These are phyloP conservation scores for Drosophila burlai DNA, from an alignment of 1,140 invertebrate species.

Conservation along the genomic window DNA sequence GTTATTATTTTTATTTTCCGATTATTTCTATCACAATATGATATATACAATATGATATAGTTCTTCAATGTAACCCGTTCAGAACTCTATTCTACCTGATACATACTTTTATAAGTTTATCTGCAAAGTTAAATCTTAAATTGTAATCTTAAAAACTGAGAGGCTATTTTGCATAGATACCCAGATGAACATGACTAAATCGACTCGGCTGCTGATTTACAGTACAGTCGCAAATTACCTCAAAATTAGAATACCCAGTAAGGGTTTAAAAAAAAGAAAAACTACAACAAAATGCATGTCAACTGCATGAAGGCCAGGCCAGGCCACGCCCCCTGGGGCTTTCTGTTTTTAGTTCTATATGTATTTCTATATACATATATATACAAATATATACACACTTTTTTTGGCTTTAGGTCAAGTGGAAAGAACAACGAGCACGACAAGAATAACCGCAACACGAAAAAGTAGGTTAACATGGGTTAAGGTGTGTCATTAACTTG, in stretches of 20 bases:
- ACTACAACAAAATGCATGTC: constrained; percentile 54
- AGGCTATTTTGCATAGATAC: too few relatives aligned
- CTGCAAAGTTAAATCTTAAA: too few relatives aligned
- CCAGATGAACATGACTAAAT: too few relatives aligned
- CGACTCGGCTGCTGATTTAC: too few relatives aligned
- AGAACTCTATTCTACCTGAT: too few relatives aligned
- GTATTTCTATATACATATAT: neutral
- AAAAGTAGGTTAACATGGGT: constrained; percentile 67
- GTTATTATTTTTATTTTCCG: too few relatives aligned
- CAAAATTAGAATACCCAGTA: neutral
- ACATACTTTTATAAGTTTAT: too few relatives aligned
- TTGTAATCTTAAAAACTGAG: too few relatives aligned
- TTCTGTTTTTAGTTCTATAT: constrained; percentile 10
- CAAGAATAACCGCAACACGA: constrained; percentile 49
- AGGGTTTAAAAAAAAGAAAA: neutral
- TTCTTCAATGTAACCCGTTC: too few relatives aligned
- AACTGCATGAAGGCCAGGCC: constrained; percentile 71
- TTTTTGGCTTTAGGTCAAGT: constrained; percentile 69
- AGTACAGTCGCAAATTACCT: too few relatives aligned
- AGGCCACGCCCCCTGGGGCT: constrained; percentile 11
- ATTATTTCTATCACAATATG: too few relatives aligned
- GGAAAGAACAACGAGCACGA: constrained; percentile 38
- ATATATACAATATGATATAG: too few relatives aligned
- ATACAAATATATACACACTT: neutral
- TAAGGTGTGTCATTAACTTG: constrained; percentile 73